Conservation (phyloP, 2,113 vertebrate genomes). For the Egretta garzetta region DNA sequence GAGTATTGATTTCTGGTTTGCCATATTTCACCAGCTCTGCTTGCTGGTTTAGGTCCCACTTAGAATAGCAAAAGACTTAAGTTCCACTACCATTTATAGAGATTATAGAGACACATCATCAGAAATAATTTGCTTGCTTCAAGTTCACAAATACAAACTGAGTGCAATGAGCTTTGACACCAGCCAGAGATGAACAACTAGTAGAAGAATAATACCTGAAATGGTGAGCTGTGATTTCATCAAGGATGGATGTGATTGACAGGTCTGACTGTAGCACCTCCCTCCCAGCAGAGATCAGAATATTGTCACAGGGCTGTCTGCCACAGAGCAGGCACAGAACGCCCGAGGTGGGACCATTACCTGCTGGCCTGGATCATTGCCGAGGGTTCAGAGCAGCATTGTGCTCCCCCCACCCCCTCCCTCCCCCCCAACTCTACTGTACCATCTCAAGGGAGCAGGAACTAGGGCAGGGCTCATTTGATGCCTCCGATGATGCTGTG, state of each 20-base stretch:
- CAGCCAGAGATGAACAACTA: background rate
- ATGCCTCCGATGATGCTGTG: background rate
- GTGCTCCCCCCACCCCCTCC: rapidly evolving
- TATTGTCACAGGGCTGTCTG: background rate
- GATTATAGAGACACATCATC: background rate
- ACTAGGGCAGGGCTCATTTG: background rate
- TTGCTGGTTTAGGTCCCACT: background rate
- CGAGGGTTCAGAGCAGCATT: background rate
- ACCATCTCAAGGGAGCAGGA: background rate
- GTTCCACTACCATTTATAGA: background rate
- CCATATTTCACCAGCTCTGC: background rate
- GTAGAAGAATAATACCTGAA: background rate
- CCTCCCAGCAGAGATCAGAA: background rate
- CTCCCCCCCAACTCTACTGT: background rate
- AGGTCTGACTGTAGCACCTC: background rate
- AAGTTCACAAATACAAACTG: background rate
- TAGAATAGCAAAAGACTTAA: background rate
- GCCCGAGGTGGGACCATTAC: rapidly evolving
- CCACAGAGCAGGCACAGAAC: background rate
- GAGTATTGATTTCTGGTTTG: background rate
- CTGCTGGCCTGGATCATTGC: background rate
- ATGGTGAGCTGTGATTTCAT: background rate
- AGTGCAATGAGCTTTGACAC: background rate
- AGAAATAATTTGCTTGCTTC: background rate
- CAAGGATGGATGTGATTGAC: background rate